These are phyloP conservation scores for Darevskia nairensis DNA, from an alignment of 2,797 vertebrate species.

Conservation along the genomic window DNA sequence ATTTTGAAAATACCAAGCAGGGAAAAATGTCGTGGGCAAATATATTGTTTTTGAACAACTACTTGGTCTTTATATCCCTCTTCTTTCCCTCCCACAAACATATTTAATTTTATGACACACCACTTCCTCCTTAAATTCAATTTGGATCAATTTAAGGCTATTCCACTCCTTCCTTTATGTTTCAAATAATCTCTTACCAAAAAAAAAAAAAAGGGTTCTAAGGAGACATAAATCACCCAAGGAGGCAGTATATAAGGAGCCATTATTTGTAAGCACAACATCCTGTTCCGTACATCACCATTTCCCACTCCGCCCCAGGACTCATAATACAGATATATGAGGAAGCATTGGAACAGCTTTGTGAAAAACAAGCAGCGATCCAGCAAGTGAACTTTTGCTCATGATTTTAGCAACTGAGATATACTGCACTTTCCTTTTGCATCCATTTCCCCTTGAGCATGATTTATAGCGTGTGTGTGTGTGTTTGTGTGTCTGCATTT, in stretches of 20 bases:
- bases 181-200: background rate
- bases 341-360: constrained; percentile 26
- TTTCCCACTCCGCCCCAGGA: constrained; percentile 32
- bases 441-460: constrained; percentile 6
- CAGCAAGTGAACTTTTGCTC: constrained; percentile 32
- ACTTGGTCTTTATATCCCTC: background rate
- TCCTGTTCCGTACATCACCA: constrained; percentile 15
- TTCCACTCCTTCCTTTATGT: background rate
- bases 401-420: constrained; percentile 33
- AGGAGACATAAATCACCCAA: background rate
- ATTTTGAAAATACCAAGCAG: background rate
- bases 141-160: background rate
- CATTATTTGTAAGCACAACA: constrained; percentile 59
- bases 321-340: constrained; percentile 29
- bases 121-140: background rate
- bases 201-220: background rate
- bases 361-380: constrained; percentile 6
- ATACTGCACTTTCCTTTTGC: constrained; percentile 21
- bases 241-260: constrained; percentile 3
- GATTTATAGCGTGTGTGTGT: background rate
- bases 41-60: background rate
- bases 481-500: background rate
- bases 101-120: constrained; percentile 14
- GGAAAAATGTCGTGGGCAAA: background rate
- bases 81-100: background rate